Base-by-base conservation (phyloP, 2,888 invertebrate genomes). In the Ceriagrion tenellum region DNA sequence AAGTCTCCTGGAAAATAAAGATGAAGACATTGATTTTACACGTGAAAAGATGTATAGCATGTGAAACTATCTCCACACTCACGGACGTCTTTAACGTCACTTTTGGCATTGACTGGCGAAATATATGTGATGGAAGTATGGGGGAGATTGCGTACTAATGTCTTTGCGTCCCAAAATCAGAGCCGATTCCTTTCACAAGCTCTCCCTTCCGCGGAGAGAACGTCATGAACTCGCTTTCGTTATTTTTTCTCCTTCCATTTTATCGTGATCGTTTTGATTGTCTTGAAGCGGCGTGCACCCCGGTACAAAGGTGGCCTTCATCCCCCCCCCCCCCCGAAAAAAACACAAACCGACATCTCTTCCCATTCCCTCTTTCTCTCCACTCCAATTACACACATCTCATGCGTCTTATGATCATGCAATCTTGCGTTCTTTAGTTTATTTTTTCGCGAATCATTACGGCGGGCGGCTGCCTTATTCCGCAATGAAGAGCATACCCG, bases 251-350 rank as follows among this genome's bases (percentile, higher is more conserved):
- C 81, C 16, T 69, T n/a, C 69, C 69, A n/a, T 81, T 81, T 81
- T 35, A 81, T 81, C 81, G 69, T 35, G 81, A 81, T 81, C 81
- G 18, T 81, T 81, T 81, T 81, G n/a, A 81, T 81, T 81, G 81
- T 81, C 81, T 81, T 13, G 81, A 35, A 81, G 30, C 81, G 81
- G 81, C 13, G 35, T 26, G 12, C 30, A 16, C 4, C 10, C 16
- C 47, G 8, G 47, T 4, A 30, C 30, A 81, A 81, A 81, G 81
- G 81, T 81, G 35, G 10, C 35, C 81, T 35, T 35, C 35, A 23
- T 81, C 81, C 35, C 69, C 35, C 81, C 16, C 16, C 35, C 10
- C 35, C 81, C 35, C 69, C 12, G 20, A 59, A 59, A 59, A 59
- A 59, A 59, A n/a, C 26, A 10, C 69, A 59, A 59, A 59, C 20